These are phyloP conservation scores for western clawed frog (Xenopus tropicalis) DNA, from an alignment of 2,113 vertebrate genomes.

Conservation along the genomic window DNA sequence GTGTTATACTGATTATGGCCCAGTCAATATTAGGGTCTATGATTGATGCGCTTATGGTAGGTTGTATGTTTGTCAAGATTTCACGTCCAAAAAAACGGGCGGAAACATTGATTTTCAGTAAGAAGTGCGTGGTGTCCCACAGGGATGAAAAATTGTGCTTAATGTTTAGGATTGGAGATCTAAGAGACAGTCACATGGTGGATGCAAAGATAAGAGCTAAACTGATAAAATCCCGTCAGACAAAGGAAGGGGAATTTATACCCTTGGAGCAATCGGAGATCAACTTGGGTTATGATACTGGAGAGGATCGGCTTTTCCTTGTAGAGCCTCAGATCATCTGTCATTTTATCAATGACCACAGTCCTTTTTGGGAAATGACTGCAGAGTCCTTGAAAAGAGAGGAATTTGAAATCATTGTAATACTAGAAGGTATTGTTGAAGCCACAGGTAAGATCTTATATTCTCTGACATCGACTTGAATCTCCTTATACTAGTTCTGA, in stretches of 20 bases:
- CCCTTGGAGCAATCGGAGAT: conserved; percentile 79
- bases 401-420: conserved; percentile 76
- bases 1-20: conserved; percentile 66
- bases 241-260: conserved; percentile 77
- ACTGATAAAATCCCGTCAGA: conserved; percentile 79
- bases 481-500: no score
- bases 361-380: conserved; percentile 77
- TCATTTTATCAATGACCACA: conserved; percentile 68
- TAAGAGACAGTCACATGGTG: conserved; percentile 80
- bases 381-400: conserved; percentile 62
- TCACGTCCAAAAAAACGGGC: conserved; percentile 78
- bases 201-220: conserved; percentile 80
- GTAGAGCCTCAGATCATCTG: conserved; percentile 80
- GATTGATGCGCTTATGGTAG: conserved; percentile 78
- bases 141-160: conserved; percentile 72
- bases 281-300: conserved; percentile 76
- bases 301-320: conserved; percentile 73
- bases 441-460: conserved; percentile 65
- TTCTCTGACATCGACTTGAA: no score
- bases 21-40: conserved; percentile 78
- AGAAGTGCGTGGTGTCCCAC: conserved; percentile 70
- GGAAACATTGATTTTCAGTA: conserved; percentile 81
- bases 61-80: conserved; percentile 86
- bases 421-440: conserved; percentile 78
- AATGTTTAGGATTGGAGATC: conserved; percentile 77